Evolutionary conservation across 2,888 invertebrate genomes (phyloP), one percentile per base, ranked within the genome.

Genomic region (Danaus chrysippus): DNA sequence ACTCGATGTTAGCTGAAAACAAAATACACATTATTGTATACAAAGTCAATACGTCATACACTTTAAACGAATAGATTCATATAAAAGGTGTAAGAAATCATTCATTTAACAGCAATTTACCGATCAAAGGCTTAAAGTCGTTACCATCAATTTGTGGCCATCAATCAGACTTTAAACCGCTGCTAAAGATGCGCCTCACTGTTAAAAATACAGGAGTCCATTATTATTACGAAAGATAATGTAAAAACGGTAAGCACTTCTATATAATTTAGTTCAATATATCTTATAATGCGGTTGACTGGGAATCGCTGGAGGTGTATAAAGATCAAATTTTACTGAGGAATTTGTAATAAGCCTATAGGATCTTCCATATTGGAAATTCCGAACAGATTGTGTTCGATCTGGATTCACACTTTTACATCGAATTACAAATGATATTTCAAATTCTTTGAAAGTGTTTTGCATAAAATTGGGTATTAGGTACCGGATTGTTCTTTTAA

Each of bases 1-100:
- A 92, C 74, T 92, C 93, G 68, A 92, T 90, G 52, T 88, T 83
- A 12, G 90, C 91, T 91, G 86, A 0, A 82, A 86, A 75, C 78
- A 84, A 66, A 56, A 66, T 23, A 49, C 15, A 17, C 56, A 41
- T 15, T 34, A 41, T 56, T 56, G n/a, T 9, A 17, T 8, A n/a
- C n/a, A n/a, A 17, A 17, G 2, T 41, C 3, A 12, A 3, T 54
- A 34, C 17, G 10, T 17, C 15, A 12, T 46, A 9, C 12, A 17
- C 17, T 17, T 15, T 49, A 17, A 49, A 17, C 10, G 49, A 10
- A 49, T 17, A 15, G 17, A 15, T 17, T 10, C 11, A 49, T 49
- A 49, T 49, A n/a, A 49, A n/a, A 49, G 49, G 49, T 49, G 49
- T 49, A 49, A 49, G 12, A 49, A 49, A 17, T 17, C 49, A 49